phyloP scores from a whole-genome alignment of 2,113 vertebrate species.

The Pomatorhinus ruficollis region DNA sequence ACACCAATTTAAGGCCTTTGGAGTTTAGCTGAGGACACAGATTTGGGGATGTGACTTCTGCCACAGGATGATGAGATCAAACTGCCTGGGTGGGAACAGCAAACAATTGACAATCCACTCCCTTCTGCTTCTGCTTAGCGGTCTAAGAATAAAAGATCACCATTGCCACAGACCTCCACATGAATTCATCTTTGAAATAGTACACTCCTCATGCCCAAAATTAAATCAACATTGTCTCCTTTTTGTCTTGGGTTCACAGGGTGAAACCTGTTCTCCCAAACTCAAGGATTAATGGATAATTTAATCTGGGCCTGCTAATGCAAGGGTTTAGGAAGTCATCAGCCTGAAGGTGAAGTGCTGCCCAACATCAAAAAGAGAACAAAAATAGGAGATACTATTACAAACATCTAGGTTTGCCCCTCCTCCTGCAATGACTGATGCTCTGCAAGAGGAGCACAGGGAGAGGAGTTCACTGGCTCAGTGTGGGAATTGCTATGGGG shows the following conservation, averaged over 20 bases:
- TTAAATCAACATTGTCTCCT: constrained; percentile 31
- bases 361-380: not conserved
- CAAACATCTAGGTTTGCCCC: not conserved
- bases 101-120: constrained; percentile 12
- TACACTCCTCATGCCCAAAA: constrained; percentile 1
- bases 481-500: accelerated
- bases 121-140: constrained; percentile 29
- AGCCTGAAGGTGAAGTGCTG: not conserved
- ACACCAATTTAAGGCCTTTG: not conserved
- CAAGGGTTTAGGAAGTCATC: not conserved
- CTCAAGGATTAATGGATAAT: not conserved
- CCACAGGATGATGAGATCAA: not conserved
- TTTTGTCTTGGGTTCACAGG: not conserved
- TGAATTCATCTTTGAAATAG: constrained; percentile 13
- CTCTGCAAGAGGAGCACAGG: not conserved
- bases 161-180: not conserved
- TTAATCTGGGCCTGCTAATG: not conserved
- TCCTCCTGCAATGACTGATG: not conserved
- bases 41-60: not conserved
- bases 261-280: not conserved
- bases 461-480: not conserved
- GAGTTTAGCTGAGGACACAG: not conserved
- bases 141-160: constrained; percentile 23
- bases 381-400: not conserved
- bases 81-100: not conserved